Base-by-base conservation (phyloP, 2,797 vertebrate genomes). In the Salmo trutta region DNA sequence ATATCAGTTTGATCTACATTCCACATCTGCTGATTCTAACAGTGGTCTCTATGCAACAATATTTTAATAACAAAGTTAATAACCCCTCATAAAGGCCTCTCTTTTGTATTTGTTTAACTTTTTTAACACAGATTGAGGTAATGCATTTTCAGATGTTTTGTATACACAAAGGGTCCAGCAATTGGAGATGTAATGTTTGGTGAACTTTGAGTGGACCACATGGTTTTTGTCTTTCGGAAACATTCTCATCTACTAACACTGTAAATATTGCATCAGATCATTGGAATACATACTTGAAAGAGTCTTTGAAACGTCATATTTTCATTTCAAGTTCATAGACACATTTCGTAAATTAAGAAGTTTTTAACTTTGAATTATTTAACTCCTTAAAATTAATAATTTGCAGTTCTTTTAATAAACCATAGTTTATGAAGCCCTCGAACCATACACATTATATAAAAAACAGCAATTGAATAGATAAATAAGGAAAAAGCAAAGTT, bases 201-300 rank as follows among this genome's bases (percentile, higher is more conserved):
- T 84, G 54, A 66, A 75, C 31, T 75, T 77, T 79, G 41, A 77
- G 75, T 12, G 75, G 69, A 80, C 82, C 79, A 83, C 84, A 82
- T 88, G 90, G 82, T 86, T 88, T 90, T 80, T 91, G 88, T 88
- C 84, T 76, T 82, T 88, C 51, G 82, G 67, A 74, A 79, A 79
- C 59, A 75, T 78, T 77, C 74, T 74, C 80, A 80, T 80, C 66
- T 76, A 77, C 41, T 29, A 33, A 19, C 36, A 5, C 47, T 14
- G 21, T 27, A 83, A 79, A 78, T 47, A 59, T 21, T 59, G 19
- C 10, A 3, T 59, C 19, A 59, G 19, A 59, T 8, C 54, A 59
- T 59, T 59, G 54, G 5, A n/a, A 59, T n/a, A 59, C 41, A 41
- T 41, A 41, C 41, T 41, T 41, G 41, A 41, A 41, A 41, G 36